Conservation (phyloP, 2,113 vertebrate species). For the Callipepla squamata region DNA sequence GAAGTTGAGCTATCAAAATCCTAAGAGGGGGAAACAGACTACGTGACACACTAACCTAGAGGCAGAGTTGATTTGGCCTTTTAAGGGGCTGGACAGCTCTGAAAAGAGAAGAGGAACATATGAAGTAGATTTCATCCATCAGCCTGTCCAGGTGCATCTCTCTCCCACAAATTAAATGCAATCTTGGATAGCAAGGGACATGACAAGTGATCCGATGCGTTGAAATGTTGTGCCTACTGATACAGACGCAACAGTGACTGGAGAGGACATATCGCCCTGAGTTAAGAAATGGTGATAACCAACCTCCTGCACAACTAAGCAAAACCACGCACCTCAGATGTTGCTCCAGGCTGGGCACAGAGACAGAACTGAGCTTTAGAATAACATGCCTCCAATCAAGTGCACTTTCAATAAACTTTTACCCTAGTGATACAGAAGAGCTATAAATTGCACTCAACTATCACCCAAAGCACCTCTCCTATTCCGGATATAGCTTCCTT, state of each 20-base stretch:
- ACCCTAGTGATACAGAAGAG: neutral
- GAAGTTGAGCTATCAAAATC: neutral
- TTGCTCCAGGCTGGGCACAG: neutral
- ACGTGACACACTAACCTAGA: slow-evolving; percentile 48
- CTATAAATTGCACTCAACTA: neutral
- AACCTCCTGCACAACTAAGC: neutral
- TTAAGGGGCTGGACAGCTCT: slow-evolving; percentile 36
- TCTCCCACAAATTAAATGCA: neutral
- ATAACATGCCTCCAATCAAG: neutral
- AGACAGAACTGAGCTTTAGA: neutral
- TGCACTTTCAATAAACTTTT: neutral
- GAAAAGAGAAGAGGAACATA: slow-evolving; percentile 58
- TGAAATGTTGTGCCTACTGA: neutral
- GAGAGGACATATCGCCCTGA: neutral
- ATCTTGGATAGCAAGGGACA: neutral
- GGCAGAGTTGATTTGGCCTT: slow-evolving; percentile 38
- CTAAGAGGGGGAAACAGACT: neutral
- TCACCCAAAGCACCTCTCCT: neutral
- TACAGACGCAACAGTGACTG: neutral
- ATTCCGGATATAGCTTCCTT: neutral
- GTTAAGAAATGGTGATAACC: neutral
- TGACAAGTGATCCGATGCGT: neutral
- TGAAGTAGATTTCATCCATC: slow-evolving; percentile 1
- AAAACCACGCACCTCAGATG: neutral
- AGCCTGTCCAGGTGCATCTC: neutral